Evolutionary conservation across 2,113 vertebrate genomes (phyloP), one percentile per base, ranked within the genome.

Genomic region (Vimba vimba): DNA sequence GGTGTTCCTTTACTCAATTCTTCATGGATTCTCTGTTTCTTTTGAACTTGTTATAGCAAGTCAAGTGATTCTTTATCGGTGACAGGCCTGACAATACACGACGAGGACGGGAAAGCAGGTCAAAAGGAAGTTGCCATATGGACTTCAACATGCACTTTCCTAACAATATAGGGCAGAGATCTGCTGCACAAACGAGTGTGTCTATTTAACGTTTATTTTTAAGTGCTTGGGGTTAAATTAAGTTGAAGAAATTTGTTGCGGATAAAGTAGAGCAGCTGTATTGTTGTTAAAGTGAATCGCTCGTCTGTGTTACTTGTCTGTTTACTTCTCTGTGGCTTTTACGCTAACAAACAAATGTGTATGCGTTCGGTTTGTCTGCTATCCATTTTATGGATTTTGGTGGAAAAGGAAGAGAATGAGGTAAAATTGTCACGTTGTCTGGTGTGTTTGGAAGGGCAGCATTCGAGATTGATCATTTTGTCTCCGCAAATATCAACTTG

Each of bases 41-140:
- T 98, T 97, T 97, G 97, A 97, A 97, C 96, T 96, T 96, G 96
- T 96, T 97, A 97, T 96, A 98, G 96, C 96, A 97, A 97, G 97
- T 99, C 97, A 97, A 97, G 96, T 97, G 96, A 98, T 97, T 98
- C 96, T 98, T 98, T 97, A 96, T 96, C 96, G 95, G 94, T 98
- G 98, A 98, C 97, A 97, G 97, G 91, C 95, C 91, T 94, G 95
- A 99, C 97, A 99, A 99, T 97, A 83, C 81, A 96, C 96, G 92
- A 94, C 91, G 87, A 95, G 95, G 95, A 96, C 96, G 96, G 96
- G 96, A 96, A 97, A 97, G 96, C 96, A 97, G 96, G 97, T 97
- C 96, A 93, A 97, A 97, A 97, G 97, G 97, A 98, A 97, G 95
- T 97, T 93, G 93, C 96, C 97, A 97, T 97, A 97, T 96, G 97